A percentile compares a stretch with the other conserved stretches of the same genome.
These are phyloP conservation scores for Hoplodrina ambigua DNA, from an alignment of 2,888 invertebrate genomes.

Conservation along the genomic window DNA sequence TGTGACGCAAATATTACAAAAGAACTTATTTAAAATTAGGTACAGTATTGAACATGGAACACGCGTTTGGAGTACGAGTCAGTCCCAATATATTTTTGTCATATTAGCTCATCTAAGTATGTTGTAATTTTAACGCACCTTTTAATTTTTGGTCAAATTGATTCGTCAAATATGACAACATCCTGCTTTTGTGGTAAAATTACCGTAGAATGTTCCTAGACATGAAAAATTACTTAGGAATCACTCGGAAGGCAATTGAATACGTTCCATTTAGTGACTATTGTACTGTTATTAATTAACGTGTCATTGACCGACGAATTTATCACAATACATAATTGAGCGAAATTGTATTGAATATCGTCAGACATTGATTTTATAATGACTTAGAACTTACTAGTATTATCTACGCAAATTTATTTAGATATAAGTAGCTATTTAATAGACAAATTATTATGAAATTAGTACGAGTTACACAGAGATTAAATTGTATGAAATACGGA, in stretches of 20 bases:
- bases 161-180: background rate
- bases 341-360: slow-evolving; percentile 14
- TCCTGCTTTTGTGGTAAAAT: background rate
- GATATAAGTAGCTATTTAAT: background rate
- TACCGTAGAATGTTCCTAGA: background rate
- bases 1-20: slow-evolving; percentile 35
- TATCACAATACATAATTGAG: slow-evolving; percentile 20
- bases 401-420: slow-evolving; percentile 13
- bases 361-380: slow-evolving; percentile 23
- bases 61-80: background rate
- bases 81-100: slow-evolving; percentile 25
- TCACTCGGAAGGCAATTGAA: background rate
- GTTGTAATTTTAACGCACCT: background rate
- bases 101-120: slow-evolving; percentile 16
- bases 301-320: slow-evolving; percentile 40
- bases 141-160: background rate
- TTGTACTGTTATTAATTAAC: slow-evolving; percentile 27
- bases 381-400: slow-evolving; percentile 5
- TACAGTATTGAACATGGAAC: slow-evolving; percentile 15
- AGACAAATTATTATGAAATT: slow-evolving; percentile 4
- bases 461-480: background rate
- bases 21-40: slow-evolving; percentile 13
- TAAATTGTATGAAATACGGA: slow-evolving; percentile 3
- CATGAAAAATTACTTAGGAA: background rate
- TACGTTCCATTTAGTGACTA: slow-evolving; percentile 1